phyloP scores from a whole-genome alignment of 2,888 invertebrate species.

The Barypeithes pellucidus region DNA sequence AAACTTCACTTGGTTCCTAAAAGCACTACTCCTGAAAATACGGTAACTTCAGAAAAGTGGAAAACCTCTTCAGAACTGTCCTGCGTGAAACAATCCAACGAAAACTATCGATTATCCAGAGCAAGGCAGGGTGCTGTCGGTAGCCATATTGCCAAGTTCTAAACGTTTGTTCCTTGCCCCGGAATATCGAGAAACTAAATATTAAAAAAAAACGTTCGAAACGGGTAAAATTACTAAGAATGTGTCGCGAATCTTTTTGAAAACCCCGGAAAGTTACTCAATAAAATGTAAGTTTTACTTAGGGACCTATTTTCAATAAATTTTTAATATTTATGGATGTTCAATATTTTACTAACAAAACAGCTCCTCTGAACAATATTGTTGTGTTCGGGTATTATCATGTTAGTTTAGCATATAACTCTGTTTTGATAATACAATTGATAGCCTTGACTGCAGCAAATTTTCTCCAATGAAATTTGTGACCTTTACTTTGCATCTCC shows the following conservation, averaged over 20 bases:
- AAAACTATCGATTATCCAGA: slow-evolving; percentile 65
- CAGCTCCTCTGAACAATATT: neutral
- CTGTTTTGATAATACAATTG: too few species aligned
- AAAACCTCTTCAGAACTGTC: slow-evolving; percentile 56
- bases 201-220: slow-evolving; percentile 3
- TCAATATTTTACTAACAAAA: neutral
- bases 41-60: slow-evolving; percentile 36
- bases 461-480: slow-evolving; percentile 5
- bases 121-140: slow-evolving; percentile 65
- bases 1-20: neutral
- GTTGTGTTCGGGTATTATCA: too few species aligned
- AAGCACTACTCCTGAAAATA: neutral
- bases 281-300: slow-evolving; percentile 10
- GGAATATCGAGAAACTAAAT: slow-evolving; percentile 25
- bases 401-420: too few species aligned
- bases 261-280: neutral
- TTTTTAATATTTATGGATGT: neutral
- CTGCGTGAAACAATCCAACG: slow-evolving; percentile 62
- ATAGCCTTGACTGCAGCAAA: neutral
- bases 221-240: neutral
- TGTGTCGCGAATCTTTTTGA: slow-evolving; percentile 8
- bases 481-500: slow-evolving; percentile 1
- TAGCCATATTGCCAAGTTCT: slow-evolving; percentile 64
- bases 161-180: slow-evolving; percentile 51
- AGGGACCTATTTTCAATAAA: neutral